A percentile compares a stretch with the other conserved stretches of the same genome.
These are phyloP conservation scores for Apis laboriosa DNA, from an alignment of 1,140 invertebrate species.

Conservation along the genomic window DNA sequence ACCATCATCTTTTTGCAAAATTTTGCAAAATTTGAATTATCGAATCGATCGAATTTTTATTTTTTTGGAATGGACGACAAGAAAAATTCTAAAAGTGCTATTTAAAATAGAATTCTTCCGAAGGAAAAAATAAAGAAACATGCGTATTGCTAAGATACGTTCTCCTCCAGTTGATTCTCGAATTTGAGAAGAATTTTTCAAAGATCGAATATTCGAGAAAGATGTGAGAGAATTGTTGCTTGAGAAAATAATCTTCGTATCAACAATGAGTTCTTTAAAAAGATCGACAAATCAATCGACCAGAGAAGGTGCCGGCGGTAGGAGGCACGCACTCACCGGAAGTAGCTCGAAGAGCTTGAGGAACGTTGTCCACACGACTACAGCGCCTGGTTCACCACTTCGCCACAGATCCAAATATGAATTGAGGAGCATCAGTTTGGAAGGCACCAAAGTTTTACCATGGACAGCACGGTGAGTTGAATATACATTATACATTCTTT, in stretches of 20 bases:
- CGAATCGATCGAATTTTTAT: no score
- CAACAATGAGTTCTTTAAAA: conserved; percentile 72
- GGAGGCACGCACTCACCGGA: conserved; percentile 70
- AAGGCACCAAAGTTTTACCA: conserved; percentile 77
- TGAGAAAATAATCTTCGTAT: not conserved
- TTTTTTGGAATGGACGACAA: no score
- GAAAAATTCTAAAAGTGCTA: no score
- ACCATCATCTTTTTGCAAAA: not conserved
- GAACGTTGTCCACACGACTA: conserved; percentile 64
- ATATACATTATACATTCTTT: not conserved
- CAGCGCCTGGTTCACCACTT: conserved; percentile 68
- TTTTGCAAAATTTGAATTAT: no score
- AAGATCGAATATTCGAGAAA: not conserved
- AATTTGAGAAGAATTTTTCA: not conserved
- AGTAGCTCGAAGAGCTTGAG: conserved; percentile 70
- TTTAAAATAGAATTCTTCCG: not conserved
- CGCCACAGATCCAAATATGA: conserved; percentile 76
- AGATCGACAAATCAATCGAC: conserved; percentile 68
- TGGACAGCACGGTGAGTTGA: conserved; percentile 75
- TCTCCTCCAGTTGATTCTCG: no score
- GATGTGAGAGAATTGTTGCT: not conserved
- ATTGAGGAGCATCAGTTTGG: conserved; percentile 79
- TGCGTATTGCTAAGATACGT: not conserved
- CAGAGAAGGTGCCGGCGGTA: conserved; percentile 65
- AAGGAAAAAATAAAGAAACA: not conserved